Percentiles rank a stretch among this genome's conserved stretches.
Evolutionary conservation across 2,113 vertebrate genomes (phyloP).

Genomic region (Ranitomeya variabilis): DNA sequence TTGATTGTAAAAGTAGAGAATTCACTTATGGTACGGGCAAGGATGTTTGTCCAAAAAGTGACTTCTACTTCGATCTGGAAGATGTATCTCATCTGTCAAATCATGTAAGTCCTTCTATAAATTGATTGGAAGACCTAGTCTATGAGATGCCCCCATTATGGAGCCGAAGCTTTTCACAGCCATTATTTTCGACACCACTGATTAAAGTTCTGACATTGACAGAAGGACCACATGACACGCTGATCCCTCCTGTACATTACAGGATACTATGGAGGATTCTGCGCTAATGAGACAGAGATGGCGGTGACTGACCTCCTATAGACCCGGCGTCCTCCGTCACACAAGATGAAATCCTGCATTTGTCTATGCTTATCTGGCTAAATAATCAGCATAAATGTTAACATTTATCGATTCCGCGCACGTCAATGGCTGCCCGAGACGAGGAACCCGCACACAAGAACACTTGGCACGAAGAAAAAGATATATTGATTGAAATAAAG

Average conservation of each 20-base stretch:
- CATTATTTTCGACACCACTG: background rate
- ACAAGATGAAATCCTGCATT: conserved; percentile 42
- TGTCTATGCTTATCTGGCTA: conserved; percentile 48
- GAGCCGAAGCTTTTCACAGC: no score
- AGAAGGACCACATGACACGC: background rate
- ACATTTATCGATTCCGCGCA: conserved; percentile 63
- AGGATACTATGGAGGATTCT: background rate
- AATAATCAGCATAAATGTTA: conserved; percentile 64
- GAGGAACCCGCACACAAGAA: conserved; percentile 42
- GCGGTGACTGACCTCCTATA: background rate
- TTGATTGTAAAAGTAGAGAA: no score
- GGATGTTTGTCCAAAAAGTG: no score
- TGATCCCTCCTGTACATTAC: background rate
- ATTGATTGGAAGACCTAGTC: background rate
- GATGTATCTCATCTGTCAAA: no score
- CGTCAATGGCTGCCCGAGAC: conserved; percentile 60
- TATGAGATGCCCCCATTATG: no score
- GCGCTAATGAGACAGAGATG: background rate
- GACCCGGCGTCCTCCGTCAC: no score
- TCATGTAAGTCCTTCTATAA: background rate
- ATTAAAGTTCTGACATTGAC: background rate
- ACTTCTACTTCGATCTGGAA: no score
- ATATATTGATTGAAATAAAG: conserved; percentile 68
- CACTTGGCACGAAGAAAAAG: conserved; percentile 57
- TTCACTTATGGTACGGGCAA: no score